Evolutionary conservation across 2,888 invertebrate species (phyloP).

Genomic region (Drosophila barbarae): DNA sequence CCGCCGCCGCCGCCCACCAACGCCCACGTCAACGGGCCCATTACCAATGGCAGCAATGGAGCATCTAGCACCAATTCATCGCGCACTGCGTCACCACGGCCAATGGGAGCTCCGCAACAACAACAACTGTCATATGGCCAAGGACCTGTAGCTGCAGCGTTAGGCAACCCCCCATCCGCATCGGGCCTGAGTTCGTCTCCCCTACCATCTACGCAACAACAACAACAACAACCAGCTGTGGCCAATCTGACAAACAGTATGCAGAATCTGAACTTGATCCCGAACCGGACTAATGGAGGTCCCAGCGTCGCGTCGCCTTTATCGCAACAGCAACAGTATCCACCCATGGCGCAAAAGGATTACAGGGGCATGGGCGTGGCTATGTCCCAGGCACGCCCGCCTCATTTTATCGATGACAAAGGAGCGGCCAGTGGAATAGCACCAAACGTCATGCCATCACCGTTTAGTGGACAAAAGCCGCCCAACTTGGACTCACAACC

Average conservation of each 20-base stretch:
- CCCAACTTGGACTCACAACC: constrained; percentile 27
- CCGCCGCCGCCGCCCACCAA: constrained; percentile 49
- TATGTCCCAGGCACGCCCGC: constrained; percentile 17
- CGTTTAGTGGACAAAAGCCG: constrained; percentile 46
- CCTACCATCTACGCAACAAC: neutral
- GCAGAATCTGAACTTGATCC: constrained; percentile 68
- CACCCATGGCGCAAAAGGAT: constrained; percentile 35
- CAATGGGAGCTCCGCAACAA: constrained; percentile 12
- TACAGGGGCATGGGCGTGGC: constrained; percentile 58
- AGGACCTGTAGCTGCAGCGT: constrained; percentile 12
- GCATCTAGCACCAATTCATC: constrained; percentile 76
- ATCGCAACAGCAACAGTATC: constrained; percentile 12
- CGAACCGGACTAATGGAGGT: constrained; percentile 53
- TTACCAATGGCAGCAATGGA: constrained; percentile 70
- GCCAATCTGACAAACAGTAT: constrained; percentile 55
- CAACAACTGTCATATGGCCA: constrained; percentile 10
- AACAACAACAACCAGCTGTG: constrained; percentile 7
- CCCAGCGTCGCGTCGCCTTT: neutral
- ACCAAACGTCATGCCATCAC: constrained; percentile 46
- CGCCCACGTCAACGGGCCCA: constrained; percentile 48
- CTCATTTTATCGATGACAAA: constrained; percentile 2
- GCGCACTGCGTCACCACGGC: constrained; percentile 77
- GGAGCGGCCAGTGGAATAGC: constrained; percentile 13
- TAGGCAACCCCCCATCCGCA: constrained; percentile 8
- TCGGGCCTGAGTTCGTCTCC: constrained; percentile 3